Conservation (phyloP, 2,888 invertebrate species). For the Apodemia mormo region DNA sequence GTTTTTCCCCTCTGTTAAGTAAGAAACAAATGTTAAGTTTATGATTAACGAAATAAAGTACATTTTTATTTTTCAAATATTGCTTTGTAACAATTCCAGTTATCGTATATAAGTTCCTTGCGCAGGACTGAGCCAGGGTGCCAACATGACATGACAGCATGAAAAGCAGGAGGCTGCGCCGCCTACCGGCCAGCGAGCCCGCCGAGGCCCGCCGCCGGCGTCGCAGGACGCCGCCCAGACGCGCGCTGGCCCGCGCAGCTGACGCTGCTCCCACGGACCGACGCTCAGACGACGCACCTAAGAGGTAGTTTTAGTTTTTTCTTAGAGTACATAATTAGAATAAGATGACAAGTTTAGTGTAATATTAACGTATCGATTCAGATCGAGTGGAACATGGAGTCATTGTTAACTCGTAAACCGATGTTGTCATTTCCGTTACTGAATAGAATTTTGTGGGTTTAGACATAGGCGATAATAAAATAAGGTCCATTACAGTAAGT, state of each 20-base stretch:
- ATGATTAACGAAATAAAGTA: too few species aligned
- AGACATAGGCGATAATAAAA: too few species aligned
- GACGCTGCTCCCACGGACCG: neutral
- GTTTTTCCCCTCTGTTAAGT: too few species aligned
- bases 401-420: too few species aligned
- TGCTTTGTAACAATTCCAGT: too few species aligned
- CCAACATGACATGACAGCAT: too few species aligned
- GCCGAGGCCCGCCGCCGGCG: neutral
- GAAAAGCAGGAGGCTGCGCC: neutral
- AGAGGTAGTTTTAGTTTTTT: neutral
- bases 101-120: too few species aligned
- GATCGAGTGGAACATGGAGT: neutral
- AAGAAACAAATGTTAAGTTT: too few species aligned
- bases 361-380: neutral
- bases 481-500: neutral
- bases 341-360: conserved; percentile 7
- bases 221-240: neutral
- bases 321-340: neutral
- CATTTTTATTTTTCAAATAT: too few species aligned
- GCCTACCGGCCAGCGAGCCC: neutral
- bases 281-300: neutral
- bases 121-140: too few species aligned
- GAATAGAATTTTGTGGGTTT: too few species aligned
- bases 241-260: conserved; percentile 4
- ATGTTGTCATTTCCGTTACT: too few species aligned